A percentile compares a stretch with the other conserved stretches of the same genome.
Evolutionary conservation across 2,797 vertebrate genomes (phyloP).

Genomic region (Acanthiza pusilla): DNA sequence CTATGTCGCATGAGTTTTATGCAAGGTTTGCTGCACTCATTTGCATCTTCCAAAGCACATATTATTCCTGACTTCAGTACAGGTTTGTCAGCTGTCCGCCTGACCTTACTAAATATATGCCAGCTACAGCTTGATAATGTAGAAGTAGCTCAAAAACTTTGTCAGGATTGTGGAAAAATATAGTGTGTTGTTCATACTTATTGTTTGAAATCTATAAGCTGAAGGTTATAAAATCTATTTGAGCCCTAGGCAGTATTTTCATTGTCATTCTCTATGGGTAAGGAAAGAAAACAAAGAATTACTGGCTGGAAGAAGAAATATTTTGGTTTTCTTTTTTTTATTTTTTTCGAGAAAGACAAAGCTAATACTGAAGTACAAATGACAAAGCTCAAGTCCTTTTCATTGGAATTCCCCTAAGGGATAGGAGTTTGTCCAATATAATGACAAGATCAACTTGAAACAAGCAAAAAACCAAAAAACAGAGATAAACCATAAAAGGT

Average conservation of each 20-base stretch:
- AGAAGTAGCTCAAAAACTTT: neutral
- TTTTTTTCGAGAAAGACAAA: neutral
- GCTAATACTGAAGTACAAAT: neutral
- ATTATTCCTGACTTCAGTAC: slow-evolving; percentile 40
- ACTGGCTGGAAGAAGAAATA: neutral
- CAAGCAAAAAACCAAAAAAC: neutral
- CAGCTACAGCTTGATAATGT: neutral
- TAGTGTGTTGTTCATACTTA: neutral
- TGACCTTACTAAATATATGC: slow-evolving; percentile 7
- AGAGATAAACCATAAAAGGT: neutral
- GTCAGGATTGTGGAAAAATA: neutral
- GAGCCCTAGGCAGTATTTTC: neutral
- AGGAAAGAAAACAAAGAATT: neutral
- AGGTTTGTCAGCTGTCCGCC: slow-evolving; percentile 1
- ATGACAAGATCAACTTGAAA: neutral
- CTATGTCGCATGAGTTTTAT: neutral
- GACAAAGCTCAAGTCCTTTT: neutral
- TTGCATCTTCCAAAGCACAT: slow-evolving; percentile 30
- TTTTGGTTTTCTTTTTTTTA: neutral
- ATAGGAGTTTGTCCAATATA: neutral
- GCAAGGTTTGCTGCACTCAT: slow-evolving; percentile 10
- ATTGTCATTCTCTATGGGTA: neutral
- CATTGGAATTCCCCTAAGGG: neutral
- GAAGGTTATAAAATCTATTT: slow-evolving; percentile 14
- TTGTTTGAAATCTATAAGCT: slow-evolving; percentile 6